Base-by-base conservation (phyloP, 1,140 invertebrate species). In the Spodoptera frugiperda region DNA sequence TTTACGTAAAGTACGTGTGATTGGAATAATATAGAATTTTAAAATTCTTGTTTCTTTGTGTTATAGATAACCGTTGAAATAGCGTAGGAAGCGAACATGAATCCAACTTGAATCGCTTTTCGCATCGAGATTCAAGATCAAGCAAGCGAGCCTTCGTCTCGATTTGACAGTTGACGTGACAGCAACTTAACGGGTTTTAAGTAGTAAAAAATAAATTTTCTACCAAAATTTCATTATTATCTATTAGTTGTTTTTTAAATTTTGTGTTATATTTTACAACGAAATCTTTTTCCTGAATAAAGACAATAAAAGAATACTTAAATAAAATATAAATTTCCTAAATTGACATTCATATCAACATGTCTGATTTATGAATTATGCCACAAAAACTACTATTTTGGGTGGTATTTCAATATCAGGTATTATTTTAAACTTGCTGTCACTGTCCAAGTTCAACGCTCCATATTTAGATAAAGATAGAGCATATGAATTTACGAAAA, bases 81-180 rank as follows among this genome's bases (percentile, higher is more conserved):
- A 48, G 19, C 63, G 63, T 33, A 46, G 33, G 33, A 72, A 72
- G 14, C 68, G 30, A 46, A 44, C 15, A 39, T 44, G 68, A 57
- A 72, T 72, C 30, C 51, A 57, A 68, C 65, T 68, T 68, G 48
- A 53, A 33, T 68, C 33, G 51, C 30, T 72, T 54, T 72, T 72
- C 11, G 30, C 57, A n/a, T 61, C 30, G 19, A 63, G 57, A 30
- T 61, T 63, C 33, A 10, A 63, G 33, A 44, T 63, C 59, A 10
- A 44, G 15, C 59, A 10, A 44, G 15, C 17, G 30, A 44, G 15
- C 33, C 33, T 63, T 17, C 30, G 44, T 70, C 19, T 48, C 68
- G 51, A 39, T 46, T 72, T 70, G 65, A 49, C 44, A 25, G 21
- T 63, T 63, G 57, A 61, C 15, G 21, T 14, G n/a, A 15, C 49